Evolutionary conservation across 1,140 invertebrate genomes (phyloP), one percentile per base, ranked within the genome.

Genomic region (Dendroctonus ponderosae): DNA sequence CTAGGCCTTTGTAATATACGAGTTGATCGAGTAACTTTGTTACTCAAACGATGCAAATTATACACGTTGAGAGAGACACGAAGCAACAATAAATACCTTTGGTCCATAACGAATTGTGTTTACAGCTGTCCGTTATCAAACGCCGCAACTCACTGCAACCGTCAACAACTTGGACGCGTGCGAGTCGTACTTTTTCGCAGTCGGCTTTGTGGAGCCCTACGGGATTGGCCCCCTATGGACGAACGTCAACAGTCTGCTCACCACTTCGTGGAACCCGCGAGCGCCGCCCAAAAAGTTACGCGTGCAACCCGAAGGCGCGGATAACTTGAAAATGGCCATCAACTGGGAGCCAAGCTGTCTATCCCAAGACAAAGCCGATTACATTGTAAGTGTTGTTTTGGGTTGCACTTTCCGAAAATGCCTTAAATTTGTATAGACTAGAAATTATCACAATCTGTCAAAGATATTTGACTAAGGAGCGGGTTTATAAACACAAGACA

Each of bases 181-280:
- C 72, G 87, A 89, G 70, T 83, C 79, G 0, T 93, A 93, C 72
- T 73, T 87, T 9, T 87, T 93, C 74, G 83, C 84, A 7, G 85
- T 92, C n/a, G 89, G 87, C 0, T 74, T 93, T 2, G 78, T 86
- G 41, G 84, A 82, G 8, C 85, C 86, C 0, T 78, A 81, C 7
- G 86, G 87, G 0, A 74, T 81, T 40, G 91, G 91, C 5, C 89
- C 88, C 6, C 74, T 91, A 9, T 82, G 81, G 26, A 74, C 76
- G 4, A 75, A 78, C 40, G 81, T 84, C 0, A n/a, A 12, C 14
- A 7, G 5, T 3, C 77, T 42, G 7, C 0, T 42, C n/a, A 74
- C 80, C 4, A 93, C 91, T 0, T 80, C 85, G 61, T 86, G 85
- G 64, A 85, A 89, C 74, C 71, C 80, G 2, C 82, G 79, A 51